These are phyloP conservation scores for Crotalus tigris DNA, from an alignment of 2,113 vertebrate genomes.

Conservation along the genomic window DNA sequence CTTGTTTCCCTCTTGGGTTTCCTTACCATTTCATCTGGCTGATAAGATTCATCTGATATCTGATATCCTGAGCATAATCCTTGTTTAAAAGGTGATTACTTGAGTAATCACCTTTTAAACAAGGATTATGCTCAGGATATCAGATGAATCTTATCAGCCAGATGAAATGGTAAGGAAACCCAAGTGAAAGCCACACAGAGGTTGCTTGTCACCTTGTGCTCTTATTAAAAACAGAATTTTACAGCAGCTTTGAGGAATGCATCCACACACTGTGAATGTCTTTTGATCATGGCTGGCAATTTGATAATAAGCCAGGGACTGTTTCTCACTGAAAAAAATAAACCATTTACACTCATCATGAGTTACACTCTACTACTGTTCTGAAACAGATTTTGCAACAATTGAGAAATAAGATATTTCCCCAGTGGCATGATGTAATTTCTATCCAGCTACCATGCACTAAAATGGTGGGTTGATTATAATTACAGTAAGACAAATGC, in stretches of 20 bases:
- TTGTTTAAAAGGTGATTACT: background rate
- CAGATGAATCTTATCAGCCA: background rate
- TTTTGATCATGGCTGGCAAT: conserved; percentile 14
- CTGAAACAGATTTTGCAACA: conserved; percentile 1
- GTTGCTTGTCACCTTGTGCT: background rate
- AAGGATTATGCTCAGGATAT: background rate
- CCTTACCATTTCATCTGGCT: background rate
- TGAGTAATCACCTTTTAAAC: background rate
- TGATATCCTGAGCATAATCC: background rate
- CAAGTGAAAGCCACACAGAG: background rate
- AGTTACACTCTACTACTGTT: background rate
- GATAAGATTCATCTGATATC: background rate
- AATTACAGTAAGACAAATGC: conserved; percentile 9
- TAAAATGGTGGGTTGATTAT: conserved; percentile 17
- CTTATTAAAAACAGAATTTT: conserved; percentile 6
- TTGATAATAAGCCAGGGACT: background rate
- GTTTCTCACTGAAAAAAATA: conserved; percentile 8
- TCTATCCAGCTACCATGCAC: background rate
- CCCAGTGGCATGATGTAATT: conserved; percentile 1
- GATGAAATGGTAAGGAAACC: background rate
- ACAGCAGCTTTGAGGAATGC: background rate
- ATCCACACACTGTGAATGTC: background rate
- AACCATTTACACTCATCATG: conserved; percentile 8
- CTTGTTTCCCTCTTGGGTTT: background rate
- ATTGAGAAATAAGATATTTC: conserved; percentile 18